Evolutionary conservation across 2,888 invertebrate species (phyloP).

Genomic region (Sialis lutaria): DNA sequence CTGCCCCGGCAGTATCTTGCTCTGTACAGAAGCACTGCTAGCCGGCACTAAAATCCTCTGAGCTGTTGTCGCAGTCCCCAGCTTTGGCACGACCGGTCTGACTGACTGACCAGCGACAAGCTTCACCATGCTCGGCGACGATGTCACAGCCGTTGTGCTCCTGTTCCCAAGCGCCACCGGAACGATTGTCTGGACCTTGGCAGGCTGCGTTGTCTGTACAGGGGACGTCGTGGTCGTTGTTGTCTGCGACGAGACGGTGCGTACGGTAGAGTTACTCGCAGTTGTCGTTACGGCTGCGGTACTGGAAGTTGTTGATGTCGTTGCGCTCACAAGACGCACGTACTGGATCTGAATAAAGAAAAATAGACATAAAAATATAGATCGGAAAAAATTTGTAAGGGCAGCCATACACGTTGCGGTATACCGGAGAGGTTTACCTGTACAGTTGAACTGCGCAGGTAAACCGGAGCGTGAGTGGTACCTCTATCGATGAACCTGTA

Average conservation of each 20-base stretch:
- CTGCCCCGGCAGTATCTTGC: constrained; percentile 17
- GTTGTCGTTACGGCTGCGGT: constrained; percentile 13
- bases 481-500: too few relatives aligned
- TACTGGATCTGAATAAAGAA: constrained; percentile 40
- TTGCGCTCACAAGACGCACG: constrained; percentile 46
- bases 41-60: constrained; percentile 26
- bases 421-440: too few relatives aligned
- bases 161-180: constrained; percentile 7
- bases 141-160: neutral
- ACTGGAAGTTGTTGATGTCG: constrained; percentile 21
- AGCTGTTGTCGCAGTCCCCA: constrained; percentile 16
- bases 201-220: constrained; percentile 1
- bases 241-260: constrained; percentile 6
- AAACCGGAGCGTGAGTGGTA: too few relatives aligned
- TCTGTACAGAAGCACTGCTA: constrained; percentile 13
- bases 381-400: neutral
- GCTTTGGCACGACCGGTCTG: constrained; percentile 25
- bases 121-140: constrained; percentile 1
- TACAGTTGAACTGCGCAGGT: too few relatives aligned
- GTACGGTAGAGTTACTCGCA: constrained; percentile 12
- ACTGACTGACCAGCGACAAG: constrained; percentile 16
- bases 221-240: constrained; percentile 1
- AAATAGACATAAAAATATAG: constrained; percentile 5
- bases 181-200: constrained; percentile 7
- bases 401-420: too few relatives aligned